Conservation (phyloP, 2,888 invertebrate genomes). For the Hirtodrosophila duncani region DNA sequence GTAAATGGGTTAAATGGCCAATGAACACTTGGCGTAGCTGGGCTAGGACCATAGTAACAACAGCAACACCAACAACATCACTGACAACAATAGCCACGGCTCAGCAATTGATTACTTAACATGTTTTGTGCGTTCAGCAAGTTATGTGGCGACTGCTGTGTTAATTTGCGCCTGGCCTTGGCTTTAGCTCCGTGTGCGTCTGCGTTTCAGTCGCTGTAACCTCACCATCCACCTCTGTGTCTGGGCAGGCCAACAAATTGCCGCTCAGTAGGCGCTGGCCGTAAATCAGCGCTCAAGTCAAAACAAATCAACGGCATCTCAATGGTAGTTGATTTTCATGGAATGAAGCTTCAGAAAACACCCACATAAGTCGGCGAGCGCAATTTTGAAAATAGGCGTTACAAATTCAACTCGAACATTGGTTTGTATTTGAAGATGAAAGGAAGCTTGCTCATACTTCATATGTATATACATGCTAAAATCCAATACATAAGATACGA, state of each 20-base stretch:
- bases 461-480: no score
- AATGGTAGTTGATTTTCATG: constrained; percentile 10
- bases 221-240: constrained; percentile 11
- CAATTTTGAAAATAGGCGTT: constrained; percentile 44
- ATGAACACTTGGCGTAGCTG: constrained; percentile 50
- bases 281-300: constrained; percentile 67
- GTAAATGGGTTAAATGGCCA: no score
- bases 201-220: neutral
- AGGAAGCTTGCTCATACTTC: no score
- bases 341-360: constrained; percentile 8
- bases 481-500: no score
- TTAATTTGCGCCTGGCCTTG: constrained; percentile 58
- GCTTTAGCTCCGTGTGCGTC: neutral
- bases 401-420: constrained; percentile 33
- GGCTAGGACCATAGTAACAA: no score
- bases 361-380: constrained; percentile 35
- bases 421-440: no score
- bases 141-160: constrained; percentile 69
- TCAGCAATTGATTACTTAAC: constrained; percentile 76
- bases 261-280: constrained; percentile 60
- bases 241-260: constrained; percentile 65
- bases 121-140: constrained; percentile 71
- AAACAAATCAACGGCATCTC: constrained; percentile 60
- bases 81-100: no score
- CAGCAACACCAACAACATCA: no score